These are phyloP conservation scores for Psilanteris sp. DNA, from an alignment of 1,140 invertebrate species.

Conservation along the genomic window DNA sequence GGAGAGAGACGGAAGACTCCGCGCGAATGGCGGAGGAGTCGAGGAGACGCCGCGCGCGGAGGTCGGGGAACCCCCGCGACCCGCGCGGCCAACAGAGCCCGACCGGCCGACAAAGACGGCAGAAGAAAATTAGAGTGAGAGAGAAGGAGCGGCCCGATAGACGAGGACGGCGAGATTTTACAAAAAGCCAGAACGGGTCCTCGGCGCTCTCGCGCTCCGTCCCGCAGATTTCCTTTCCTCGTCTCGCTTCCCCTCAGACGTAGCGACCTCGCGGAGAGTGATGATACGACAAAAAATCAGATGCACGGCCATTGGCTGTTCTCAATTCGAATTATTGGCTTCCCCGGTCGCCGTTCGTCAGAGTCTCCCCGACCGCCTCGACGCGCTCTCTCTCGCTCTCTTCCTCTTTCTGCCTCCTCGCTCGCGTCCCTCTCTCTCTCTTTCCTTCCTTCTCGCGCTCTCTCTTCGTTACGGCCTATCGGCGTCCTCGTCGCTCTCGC, in stretches of 20 bases:
- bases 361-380: constrained; percentile 64
- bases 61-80: constrained; percentile 47
- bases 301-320: constrained; percentile 80
- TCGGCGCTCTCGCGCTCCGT: constrained; percentile 11
- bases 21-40: constrained; percentile 37
- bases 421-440: constrained; percentile 24
- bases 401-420: constrained; percentile 7
- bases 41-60: constrained; percentile 30
- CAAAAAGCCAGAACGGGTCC: constrained; percentile 53
- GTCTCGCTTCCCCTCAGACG: constrained; percentile 35
- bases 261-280: constrained; percentile 61
- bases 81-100: constrained; percentile 11
- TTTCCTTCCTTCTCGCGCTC: constrained; percentile 19
- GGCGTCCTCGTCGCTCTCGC: constrained; percentile 27
- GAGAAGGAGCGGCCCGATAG: constrained; percentile 15
- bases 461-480: constrained; percentile 4
- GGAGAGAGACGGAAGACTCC: constrained; percentile 36
- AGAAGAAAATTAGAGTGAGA: constrained; percentile 42
- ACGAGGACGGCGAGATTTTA: constrained; percentile 39
- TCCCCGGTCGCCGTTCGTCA: constrained; percentile 78
- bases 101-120: constrained; percentile 39
- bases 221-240: constrained; percentile 1
- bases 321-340: constrained; percentile 80
- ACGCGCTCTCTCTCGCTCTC: constrained; percentile 46
- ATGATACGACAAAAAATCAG: constrained; percentile 78